Conservation (phyloP, 2,113 vertebrate genomes). For the Dromas ardeola region DNA sequence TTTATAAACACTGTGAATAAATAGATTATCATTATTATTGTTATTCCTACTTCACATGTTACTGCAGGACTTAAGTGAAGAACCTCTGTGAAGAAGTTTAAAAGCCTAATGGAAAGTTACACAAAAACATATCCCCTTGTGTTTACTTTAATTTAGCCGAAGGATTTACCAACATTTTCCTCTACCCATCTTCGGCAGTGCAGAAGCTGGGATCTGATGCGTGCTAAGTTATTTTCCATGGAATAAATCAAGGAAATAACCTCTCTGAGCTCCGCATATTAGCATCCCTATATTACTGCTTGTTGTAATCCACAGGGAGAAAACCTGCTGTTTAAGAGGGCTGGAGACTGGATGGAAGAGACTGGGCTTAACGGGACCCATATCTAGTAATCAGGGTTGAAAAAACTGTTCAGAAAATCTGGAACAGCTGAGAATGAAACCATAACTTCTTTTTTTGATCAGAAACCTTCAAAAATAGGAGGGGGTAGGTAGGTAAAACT, state of each 20-base stretch:
- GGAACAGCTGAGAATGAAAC: not conserved
- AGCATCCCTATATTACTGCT: not conserved
- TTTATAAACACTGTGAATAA: not conserved
- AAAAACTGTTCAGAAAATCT: not conserved
- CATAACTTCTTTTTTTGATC: not conserved
- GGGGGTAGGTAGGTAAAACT: not conserved
- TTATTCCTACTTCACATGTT: not conserved
- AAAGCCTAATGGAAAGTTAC: not conserved
- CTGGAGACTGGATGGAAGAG: not conserved
- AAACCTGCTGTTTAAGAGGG: not conserved
- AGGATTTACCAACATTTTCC: conserved; percentile 29
- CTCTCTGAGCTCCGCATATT: not conserved
- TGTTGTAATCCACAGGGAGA: not conserved
- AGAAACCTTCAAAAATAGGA: not conserved
- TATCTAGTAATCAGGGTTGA: not conserved
- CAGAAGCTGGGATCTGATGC: not conserved
- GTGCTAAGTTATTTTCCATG: not conserved
- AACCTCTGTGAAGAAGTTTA: not conserved
- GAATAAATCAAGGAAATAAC: not conserved
- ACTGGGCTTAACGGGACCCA: not conserved
- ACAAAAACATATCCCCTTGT: not conserved
- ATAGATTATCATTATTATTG: not conserved
- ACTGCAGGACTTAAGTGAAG: not conserved
- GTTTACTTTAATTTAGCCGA: conserved; percentile 8
- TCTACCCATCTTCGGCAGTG: not conserved